Conservation (phyloP, 2,888 invertebrate species). For the Clusia tigrina region DNA sequence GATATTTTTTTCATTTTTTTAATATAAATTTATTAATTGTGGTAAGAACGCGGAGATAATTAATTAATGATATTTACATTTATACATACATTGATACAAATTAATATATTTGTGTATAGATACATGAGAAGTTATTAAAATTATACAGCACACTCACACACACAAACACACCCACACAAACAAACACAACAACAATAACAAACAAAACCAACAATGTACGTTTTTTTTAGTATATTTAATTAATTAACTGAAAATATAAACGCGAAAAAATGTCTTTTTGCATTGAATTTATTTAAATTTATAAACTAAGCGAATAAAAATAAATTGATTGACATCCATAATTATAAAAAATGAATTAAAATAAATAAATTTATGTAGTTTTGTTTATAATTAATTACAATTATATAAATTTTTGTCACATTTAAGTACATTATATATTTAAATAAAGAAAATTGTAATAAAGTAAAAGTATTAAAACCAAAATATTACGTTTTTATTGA, state of each 20-base stretch:
- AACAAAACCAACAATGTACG: not conserved
- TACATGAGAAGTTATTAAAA: conserved; percentile 40
- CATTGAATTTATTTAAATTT: not conserved
- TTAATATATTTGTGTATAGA: conserved; percentile 35
- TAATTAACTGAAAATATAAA: too few species aligned
- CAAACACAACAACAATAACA: not conserved
- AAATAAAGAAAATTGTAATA: conserved; percentile 30
- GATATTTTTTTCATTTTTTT: conserved; percentile 17
- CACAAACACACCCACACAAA: conserved; percentile 13
- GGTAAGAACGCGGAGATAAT: not conserved
- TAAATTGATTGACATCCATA: not conserved
- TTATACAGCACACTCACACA: conserved; percentile 19
- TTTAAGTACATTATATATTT: conserved; percentile 29
- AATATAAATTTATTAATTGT: not conserved
- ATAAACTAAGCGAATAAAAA: not conserved
- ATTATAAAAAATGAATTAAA: conserved; percentile 12
- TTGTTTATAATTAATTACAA: conserved; percentile 29
- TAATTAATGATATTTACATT: conserved; percentile 32
- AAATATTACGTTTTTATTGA: too few species aligned
- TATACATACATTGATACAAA: conserved; percentile 22
- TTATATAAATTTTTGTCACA: conserved; percentile 29
- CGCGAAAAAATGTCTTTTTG: not conserved
- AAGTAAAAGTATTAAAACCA: conserved; percentile 15
- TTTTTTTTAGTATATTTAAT: not conserved
- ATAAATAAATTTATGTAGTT: conserved; percentile 29